Conservation (phyloP, 2,888 invertebrate species). For the Pomacea canaliculata region DNA sequence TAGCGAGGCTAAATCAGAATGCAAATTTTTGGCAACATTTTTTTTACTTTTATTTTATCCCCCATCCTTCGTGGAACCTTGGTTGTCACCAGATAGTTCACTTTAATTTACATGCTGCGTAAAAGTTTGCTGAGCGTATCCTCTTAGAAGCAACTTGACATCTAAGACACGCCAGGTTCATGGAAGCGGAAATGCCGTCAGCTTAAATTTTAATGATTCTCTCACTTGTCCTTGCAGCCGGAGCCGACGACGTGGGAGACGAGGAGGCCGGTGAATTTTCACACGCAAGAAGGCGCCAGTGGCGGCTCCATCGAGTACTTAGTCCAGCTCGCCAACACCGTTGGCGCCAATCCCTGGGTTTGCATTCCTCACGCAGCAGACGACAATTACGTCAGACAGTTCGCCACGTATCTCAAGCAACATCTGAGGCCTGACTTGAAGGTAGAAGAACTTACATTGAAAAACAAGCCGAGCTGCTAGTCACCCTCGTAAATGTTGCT, state of each 20-base stretch:
- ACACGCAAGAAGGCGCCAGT: constrained; percentile 43
- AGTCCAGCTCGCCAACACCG: constrained; percentile 43
- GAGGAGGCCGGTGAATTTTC: constrained; percentile 32
- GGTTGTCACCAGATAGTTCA: too few species aligned
- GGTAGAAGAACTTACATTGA: constrained; percentile 27
- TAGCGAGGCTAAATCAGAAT: too few species aligned
- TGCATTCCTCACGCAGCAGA: constrained; percentile 54
- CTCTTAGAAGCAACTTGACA: too few species aligned
- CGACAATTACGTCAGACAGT: constrained; percentile 45
- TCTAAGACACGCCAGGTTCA: too few species aligned
- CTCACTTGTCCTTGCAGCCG: constrained; percentile 32
- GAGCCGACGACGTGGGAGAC: constrained; percentile 49
- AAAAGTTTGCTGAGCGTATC: too few species aligned
- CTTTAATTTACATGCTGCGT: too few species aligned
- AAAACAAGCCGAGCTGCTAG: neutral
- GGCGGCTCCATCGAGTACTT: constrained; percentile 49
- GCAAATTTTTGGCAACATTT: too few species aligned
- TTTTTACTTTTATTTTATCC: too few species aligned
- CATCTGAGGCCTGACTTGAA: constrained; percentile 45
- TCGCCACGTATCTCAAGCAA: constrained; percentile 42
- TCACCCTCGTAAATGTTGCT: neutral
- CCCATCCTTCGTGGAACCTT: too few species aligned
- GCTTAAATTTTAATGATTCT: too few species aligned
- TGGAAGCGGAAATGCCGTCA: too few species aligned
- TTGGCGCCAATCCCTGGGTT: constrained; percentile 53